Evolutionary conservation across 2,797 vertebrate genomes (phyloP), one percentile per base, ranked within the genome.

Genomic region (Ptychadena robeensis): DNA sequence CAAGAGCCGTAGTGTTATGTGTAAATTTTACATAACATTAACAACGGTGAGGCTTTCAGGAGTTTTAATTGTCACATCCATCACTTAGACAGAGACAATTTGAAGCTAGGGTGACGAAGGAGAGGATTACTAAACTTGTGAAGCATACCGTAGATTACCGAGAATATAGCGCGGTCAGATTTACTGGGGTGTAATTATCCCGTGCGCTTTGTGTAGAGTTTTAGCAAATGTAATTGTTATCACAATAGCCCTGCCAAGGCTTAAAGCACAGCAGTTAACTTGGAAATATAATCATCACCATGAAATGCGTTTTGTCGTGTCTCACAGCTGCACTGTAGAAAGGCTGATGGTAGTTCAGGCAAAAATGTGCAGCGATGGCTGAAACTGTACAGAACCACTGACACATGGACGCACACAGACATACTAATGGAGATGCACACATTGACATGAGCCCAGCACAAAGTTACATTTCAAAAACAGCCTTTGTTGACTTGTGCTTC

Each of bases 41-140:
- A 86, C 87, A 90, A 88, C 79, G 87, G 63, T 76, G 67, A 87
- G 73, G 83, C 82, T 87, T 82, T 75, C 88, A 86, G 85, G 80
- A 86, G 79, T 88, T 88, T 89, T 90, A 86, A 90, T 88, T 88
- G 88, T 86, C 77, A 89, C 87, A 90, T 86, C 79, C 31, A 80
- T 90, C 87, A 86, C 86, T 89, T 87, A 82, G 81, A 82, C 86
- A 28, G 22, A 82, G 87, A 86, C 0, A 7, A 83, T 85, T 73
- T 86, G 82, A 87, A 81, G 81, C 78, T 71, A 69, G n/a, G 80
- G 37, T 86, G 87, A 88, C 89, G 82, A 18, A 85, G 71, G 68
- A 89, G 83, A 86, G 83, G 86, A 86, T 85, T 88, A 83, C n/a
- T 35, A 74, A 85, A 85, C 9, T 30, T 86, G 40, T 87, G 81